Base-by-base conservation (phyloP, 2,797 vertebrate species). In the Tokudaia muenninki region DNA sequence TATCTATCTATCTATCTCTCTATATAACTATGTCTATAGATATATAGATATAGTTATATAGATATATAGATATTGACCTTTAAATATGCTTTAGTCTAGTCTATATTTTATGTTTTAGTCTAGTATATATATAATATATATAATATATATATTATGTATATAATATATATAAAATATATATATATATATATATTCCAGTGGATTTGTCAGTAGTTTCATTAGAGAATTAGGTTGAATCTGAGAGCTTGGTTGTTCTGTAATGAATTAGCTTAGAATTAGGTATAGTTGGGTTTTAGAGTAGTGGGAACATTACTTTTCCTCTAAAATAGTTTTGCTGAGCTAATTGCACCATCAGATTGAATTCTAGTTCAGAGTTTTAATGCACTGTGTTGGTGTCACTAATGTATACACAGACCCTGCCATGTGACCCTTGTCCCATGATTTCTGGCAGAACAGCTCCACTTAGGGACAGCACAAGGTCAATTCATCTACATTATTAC, bases 401-500 rank as follows among this genome's bases (percentile, higher is more conserved):
- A n/a, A 55, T 63, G 31, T 57, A 9, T 0, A 3, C 61, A 2
- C 0, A 13, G 34, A 16, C 17, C 75, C 37, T 55, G 24, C 3
- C 4, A 0, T 3, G 0, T 3, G 26, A 10, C 34, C 13, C 16
- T 63, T 34, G 13, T 37, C 57, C 50, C 6, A 11, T 55, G 75
- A 55, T 70, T 55, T 0, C 0, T 9, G 84, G 47, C 17, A 3
- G 11, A 26, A 65, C 9, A 37, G 78, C 29, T 41, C 70, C 21
- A 0, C 10, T 1, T 0, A n/a, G 77, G 50, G 21, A 1, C 11
- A 31, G 14, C 22, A 12, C 2, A 26, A 50, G 19, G 8, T 14
- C 0, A 0, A 0, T n/a, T 29, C 0, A 2, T 31, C 22, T 19
- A 9, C 57, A 6, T 8, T 3, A 29, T 34, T 37, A 52, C 47